Conservation (phyloP, 1,140 invertebrate species). For the Helicoverpa zea region DNA sequence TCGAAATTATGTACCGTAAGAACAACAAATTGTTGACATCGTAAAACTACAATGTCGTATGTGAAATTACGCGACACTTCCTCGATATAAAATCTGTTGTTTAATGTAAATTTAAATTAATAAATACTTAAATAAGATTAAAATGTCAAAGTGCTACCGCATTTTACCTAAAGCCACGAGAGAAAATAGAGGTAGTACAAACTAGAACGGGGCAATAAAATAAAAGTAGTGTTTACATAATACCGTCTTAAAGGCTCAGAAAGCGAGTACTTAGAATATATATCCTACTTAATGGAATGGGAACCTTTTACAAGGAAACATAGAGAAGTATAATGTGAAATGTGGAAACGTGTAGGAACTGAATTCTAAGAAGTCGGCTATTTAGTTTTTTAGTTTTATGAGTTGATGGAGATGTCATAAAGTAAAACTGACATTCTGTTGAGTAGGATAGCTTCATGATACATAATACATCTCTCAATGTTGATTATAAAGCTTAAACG, state of each 20-base stretch:
- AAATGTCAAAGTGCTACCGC: constrained; percentile 14
- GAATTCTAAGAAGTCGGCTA: too few species aligned
- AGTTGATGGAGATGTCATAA: too few species aligned
- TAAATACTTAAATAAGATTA: not conserved
- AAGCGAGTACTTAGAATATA: not conserved
- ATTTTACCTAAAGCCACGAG: not conserved
- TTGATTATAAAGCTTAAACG: too few species aligned
- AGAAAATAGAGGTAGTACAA: constrained; percentile 3
- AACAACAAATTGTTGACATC: not conserved
- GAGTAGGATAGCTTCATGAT: too few species aligned
- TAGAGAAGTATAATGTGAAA: not conserved
- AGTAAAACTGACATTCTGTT: too few species aligned
- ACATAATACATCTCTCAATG: too few species aligned
- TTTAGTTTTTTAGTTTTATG: not conserved
- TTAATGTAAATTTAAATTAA: not conserved
- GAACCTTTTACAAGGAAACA: not conserved
- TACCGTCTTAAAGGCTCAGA: not conserved
- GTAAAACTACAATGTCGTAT: not conserved
- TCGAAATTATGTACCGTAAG: constrained; percentile 18
- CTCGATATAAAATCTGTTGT: not conserved
- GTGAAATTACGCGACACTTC: not conserved
- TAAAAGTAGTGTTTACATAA: constrained; percentile 23
- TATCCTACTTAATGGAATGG: not conserved
- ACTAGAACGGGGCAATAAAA: constrained; percentile 12
- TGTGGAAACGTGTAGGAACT: not conserved